Evolutionary conservation across 2,797 vertebrate genomes (phyloP).

Genomic region (Ambastaia sidthimunki): DNA sequence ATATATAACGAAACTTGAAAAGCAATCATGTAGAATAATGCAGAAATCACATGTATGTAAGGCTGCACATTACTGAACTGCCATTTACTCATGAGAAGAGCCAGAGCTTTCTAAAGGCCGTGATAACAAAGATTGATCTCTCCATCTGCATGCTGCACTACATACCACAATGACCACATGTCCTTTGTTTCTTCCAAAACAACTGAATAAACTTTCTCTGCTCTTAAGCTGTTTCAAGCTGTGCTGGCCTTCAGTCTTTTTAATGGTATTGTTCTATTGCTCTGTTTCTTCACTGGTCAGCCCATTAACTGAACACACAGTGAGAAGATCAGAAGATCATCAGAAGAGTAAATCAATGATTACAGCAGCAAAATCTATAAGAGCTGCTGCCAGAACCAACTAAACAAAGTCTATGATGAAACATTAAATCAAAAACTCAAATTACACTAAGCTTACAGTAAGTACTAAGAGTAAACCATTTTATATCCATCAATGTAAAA

Average conservation of each 20-base stretch:
- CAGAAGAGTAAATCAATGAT: conserved; percentile 44
- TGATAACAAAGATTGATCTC: conserved; percentile 47
- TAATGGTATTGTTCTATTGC: conserved; percentile 19
- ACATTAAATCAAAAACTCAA: conserved; percentile 5
- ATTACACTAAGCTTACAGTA: background rate
- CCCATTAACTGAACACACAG: background rate
- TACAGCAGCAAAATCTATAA: conserved; percentile 21
- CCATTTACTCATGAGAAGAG: conserved; percentile 23
- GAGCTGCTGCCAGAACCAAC: background rate
- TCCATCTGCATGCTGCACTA: conserved; percentile 13
- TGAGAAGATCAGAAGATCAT: conserved; percentile 5
- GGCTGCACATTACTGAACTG: background rate
- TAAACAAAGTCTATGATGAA: conserved; percentile 23
- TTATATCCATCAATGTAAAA: background rate
- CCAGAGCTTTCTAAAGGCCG: conserved; percentile 22
- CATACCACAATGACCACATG: conserved; percentile 1
- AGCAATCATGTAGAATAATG: background rate
- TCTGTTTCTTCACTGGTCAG: conserved; percentile 25
- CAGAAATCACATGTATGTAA: background rate
- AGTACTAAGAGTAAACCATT: background rate
- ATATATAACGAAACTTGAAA: background rate
- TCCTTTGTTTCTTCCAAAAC: conserved; percentile 31
- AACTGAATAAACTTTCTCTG: conserved; percentile 43
- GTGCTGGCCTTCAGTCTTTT: conserved; percentile 21
- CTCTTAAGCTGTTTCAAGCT: conserved; percentile 25